These are phyloP conservation scores for Pollenia amentaria DNA, from an alignment of 2,888 invertebrate species.

Conservation along the genomic window DNA sequence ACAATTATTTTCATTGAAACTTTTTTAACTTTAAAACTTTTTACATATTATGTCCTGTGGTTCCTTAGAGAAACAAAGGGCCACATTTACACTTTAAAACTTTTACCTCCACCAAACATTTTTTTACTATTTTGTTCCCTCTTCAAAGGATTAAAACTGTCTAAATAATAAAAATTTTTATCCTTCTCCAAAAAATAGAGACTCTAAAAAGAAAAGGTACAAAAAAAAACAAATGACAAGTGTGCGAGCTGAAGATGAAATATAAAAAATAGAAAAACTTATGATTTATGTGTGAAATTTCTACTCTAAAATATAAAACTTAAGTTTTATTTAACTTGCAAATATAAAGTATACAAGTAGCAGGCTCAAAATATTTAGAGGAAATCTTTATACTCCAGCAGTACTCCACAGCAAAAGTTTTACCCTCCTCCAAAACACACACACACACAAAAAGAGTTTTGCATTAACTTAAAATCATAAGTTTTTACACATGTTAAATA, in stretches of 20 bases:
- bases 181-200: slow-evolving; percentile 10
- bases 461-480: slow-evolving; percentile 60
- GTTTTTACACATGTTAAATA: slow-evolving; percentile 70
- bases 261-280: slow-evolving; percentile 33
- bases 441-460: slow-evolving; percentile 7
- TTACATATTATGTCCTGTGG: no score
- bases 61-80: no score
- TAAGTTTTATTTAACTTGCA: slow-evolving; percentile 69
- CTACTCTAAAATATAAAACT: slow-evolving; percentile 69
- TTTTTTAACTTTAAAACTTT: no score
- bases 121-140: neutral
- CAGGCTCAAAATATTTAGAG: slow-evolving; percentile 65
- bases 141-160: slow-evolving; percentile 32
- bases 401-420: neutral
- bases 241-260: slow-evolving; percentile 27
- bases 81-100: neutral
- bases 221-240: slow-evolving; percentile 26
- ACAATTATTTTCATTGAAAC: no score
- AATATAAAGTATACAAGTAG: slow-evolving; percentile 58
- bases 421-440: neutral
- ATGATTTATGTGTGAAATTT: slow-evolving; percentile 75
- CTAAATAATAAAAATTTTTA: slow-evolving; percentile 39
- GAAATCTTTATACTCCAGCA: neutral
- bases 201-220: neutral
- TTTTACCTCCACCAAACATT: neutral